phyloP scores from a whole-genome alignment of 1,140 invertebrate species.

The Drosophila ironensis region DNA sequence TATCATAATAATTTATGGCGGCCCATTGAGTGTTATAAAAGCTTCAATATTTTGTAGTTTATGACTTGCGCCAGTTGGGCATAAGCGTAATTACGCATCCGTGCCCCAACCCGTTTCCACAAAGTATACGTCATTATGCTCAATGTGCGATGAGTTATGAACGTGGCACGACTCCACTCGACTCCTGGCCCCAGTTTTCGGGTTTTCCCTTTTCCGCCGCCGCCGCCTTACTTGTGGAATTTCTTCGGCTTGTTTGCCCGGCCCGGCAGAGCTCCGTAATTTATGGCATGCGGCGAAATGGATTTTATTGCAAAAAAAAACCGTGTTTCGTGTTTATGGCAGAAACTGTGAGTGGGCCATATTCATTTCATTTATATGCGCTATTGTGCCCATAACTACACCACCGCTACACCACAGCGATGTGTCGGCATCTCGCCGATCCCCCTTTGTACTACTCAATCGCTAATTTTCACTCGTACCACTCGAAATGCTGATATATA shows the following conservation, averaged over 20 bases:
- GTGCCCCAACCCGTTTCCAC: conserved; percentile 8
- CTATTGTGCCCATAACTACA: conserved; percentile 27
- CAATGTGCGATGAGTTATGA: conserved; percentile 71
- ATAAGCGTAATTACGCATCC: conserved; percentile 70
- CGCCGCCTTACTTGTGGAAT: too few species aligned
- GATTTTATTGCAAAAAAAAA: conserved; percentile 80
- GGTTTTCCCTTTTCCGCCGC: conserved; percentile 23
- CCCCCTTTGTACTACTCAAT: conserved; percentile 35
- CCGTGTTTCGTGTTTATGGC: conserved; percentile 77
- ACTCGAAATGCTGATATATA: conserved; percentile 37
- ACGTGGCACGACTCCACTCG: too few species aligned
- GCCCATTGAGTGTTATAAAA: conserved; percentile 80
- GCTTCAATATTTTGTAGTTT: conserved; percentile 81
- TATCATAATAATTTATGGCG: conserved; percentile 80
- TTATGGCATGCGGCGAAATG: conserved; percentile 80
- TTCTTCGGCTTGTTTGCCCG: background rate
- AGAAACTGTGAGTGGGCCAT: conserved; percentile 72
- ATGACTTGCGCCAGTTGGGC: conserved; percentile 76
- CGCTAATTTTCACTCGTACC: conserved; percentile 38
- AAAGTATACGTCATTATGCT: conserved; percentile 69
- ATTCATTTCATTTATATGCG: conserved; percentile 77
- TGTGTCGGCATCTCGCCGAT: conserved; percentile 7
- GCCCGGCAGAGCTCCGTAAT: conserved; percentile 63
- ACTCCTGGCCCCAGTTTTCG: conserved; percentile 55
- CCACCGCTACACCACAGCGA: conserved; percentile 1